These are phyloP conservation scores for Plebejus anna DNA, from an alignment of 2,888 invertebrate genomes.

Conservation along the genomic window DNA sequence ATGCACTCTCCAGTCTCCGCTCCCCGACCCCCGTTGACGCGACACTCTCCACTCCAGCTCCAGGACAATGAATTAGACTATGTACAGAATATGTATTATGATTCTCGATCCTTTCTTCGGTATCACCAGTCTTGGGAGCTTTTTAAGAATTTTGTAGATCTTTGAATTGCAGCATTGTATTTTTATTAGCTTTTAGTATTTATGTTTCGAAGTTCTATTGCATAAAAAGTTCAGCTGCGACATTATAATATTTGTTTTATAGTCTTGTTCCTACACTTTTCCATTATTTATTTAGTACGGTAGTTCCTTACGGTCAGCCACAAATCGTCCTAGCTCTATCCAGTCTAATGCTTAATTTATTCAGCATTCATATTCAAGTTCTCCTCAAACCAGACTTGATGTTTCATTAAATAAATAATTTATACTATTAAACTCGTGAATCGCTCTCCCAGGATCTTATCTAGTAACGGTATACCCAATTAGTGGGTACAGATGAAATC, in stretches of 20 bases:
- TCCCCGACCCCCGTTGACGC: background rate
- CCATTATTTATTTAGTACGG: background rate
- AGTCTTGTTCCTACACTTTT: background rate
- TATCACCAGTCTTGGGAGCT: background rate
- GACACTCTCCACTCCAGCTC: background rate
- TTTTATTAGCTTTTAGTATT: no score
- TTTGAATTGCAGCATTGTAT: background rate
- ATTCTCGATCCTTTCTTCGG: background rate
- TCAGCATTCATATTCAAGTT: conserved; percentile 16
- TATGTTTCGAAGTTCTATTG: no score
- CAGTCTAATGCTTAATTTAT: conserved; percentile 17
- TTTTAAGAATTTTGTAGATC: background rate
- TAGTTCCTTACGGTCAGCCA: background rate
- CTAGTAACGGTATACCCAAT: conserved; percentile 43
- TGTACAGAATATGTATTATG: background rate
- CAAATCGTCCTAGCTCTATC: conserved; percentile 1
- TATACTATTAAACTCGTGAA: conserved; percentile 40
- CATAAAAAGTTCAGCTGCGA: no score
- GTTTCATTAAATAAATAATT: conserved; percentile 20
- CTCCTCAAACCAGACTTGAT: conserved; percentile 3
- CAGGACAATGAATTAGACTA: background rate
- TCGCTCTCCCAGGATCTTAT: conserved; percentile 65
- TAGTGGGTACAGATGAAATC: conserved; percentile 46
- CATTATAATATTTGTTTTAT: background rate
- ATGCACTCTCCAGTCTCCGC: conserved; percentile 26